Evolutionary conservation across 2,113 vertebrate species (phyloP), one percentile per base, ranked within the genome.

Genomic region (Eulacestoma nigropectus): DNA sequence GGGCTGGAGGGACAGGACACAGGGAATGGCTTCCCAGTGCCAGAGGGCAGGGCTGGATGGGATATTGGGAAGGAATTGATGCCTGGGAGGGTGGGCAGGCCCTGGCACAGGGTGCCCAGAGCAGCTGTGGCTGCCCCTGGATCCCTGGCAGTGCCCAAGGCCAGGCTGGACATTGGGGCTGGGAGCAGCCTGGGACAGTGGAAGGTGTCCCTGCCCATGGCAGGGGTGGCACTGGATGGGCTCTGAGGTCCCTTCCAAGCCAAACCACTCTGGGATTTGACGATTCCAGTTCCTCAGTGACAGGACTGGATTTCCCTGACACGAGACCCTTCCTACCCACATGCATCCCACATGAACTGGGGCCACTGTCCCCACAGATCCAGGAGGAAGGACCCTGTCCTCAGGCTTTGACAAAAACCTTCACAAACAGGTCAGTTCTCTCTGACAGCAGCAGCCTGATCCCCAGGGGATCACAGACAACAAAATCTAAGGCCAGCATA

Each of bases 321-420:
- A 5, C 0, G 4, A 17, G 20, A 67, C 19, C 21, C 46, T 33
- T 47, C 27, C 19, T 78, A 13, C 26, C 29, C 4, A 7, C 0
- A 5, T 1, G 1, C 29, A 46, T 5, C 69, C 79, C 7, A 20
- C 39, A 29, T 9, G 7, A 32, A 32, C 1, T 33, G 15, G 11
- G 14, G 32, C 8, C 41, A 9, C 4, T 49, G 23, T 10, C 11
- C 22, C 59, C 23, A 20, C 2, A 37, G n/a, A 42, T 44, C n/a
- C 32, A 29, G 22, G 9, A 3, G 5, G 23, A 77, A 75, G 37
- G 11, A 20, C 5, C 6, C 13, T n/a, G 29, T 57, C 27, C 80
- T 42, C 42, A 52, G 50, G 41, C 37, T 80, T 44, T 50, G 21
- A 30, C 33, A 37, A 37, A 47, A 59, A 6, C 17, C 47, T 41